Evolutionary conservation across 1,140 invertebrate species (phyloP).

Genomic region (Leptopilina clavipes): DNA sequence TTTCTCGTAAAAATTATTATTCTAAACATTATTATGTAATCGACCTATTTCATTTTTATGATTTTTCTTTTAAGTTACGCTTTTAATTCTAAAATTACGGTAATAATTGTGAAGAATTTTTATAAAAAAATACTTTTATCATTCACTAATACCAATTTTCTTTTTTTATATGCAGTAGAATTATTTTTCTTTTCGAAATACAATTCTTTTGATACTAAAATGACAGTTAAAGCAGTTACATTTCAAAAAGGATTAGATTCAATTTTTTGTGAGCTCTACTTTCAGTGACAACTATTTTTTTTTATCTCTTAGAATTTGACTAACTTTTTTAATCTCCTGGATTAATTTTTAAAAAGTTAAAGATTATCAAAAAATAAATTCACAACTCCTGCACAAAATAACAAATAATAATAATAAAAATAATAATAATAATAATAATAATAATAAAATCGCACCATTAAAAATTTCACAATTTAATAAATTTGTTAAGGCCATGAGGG

Average conservation of each 20-base stretch:
- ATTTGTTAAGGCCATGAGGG: no score
- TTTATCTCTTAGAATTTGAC: background rate
- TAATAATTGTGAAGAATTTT: background rate
- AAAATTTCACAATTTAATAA: background rate
- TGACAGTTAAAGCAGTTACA: background rate
- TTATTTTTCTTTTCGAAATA: background rate
- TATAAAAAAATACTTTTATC: constrained; percentile 18
- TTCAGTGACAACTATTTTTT: background rate
- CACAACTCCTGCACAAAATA: background rate
- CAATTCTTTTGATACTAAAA: background rate
- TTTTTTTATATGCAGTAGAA: no score
- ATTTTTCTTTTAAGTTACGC: constrained; percentile 28
- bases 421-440: no score
- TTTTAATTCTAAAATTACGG: background rate
- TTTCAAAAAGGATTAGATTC: background rate
- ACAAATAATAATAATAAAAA: background rate
- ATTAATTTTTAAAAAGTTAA: background rate
- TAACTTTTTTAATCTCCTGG: background rate
- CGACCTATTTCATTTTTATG: constrained; percentile 11
- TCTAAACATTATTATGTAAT: constrained; percentile 15
- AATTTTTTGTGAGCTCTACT: constrained; percentile 12
- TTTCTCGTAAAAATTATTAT: constrained; percentile 25
- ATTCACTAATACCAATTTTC: background rate
- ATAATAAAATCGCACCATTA: background rate
- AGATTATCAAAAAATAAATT: constrained; percentile 19